These are phyloP conservation scores for Drosophila leonis DNA, from an alignment of 2,888 invertebrate species.

Conservation along the genomic window DNA sequence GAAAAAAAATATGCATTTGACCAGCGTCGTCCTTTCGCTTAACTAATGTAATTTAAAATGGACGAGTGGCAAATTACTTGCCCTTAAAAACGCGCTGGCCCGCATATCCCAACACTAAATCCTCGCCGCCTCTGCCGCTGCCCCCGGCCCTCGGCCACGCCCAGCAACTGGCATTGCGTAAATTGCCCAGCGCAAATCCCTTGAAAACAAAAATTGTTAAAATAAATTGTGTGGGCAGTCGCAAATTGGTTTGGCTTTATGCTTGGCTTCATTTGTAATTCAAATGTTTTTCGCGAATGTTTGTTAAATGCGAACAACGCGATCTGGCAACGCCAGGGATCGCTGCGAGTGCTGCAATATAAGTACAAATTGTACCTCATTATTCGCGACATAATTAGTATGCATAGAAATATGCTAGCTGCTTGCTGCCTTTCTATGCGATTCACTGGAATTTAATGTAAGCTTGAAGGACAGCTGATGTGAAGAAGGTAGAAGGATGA, in stretches of 20 bases:
- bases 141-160: neutral
- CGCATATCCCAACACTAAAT: constrained; percentile 17
- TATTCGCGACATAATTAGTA: constrained; percentile 12
- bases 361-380: constrained; percentile 6
- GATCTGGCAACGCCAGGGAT: constrained; percentile 55
- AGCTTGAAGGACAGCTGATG: neutral
- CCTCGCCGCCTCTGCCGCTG: neutral
- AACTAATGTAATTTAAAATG: constrained; percentile 78
- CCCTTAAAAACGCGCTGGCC: constrained; percentile 56
- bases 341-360: constrained; percentile 14
- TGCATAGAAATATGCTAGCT: neutral
- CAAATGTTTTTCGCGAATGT: constrained; percentile 57
- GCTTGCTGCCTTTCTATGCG: neutral
- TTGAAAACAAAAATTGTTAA: constrained; percentile 67
- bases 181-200: constrained; percentile 74
- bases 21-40: constrained; percentile 59
- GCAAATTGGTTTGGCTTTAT: constrained; percentile 70
- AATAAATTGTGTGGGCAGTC: constrained; percentile 75
- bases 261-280: constrained; percentile 78
- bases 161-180: constrained; percentile 52
- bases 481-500: no score
- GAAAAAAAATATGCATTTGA: constrained; percentile 73
- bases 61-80: constrained; percentile 80
- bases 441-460: neutral
- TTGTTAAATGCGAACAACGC: constrained; percentile 29